Conservation (phyloP, 92 coral and sea anemone species). For the Heliopora coerulea region DNA sequence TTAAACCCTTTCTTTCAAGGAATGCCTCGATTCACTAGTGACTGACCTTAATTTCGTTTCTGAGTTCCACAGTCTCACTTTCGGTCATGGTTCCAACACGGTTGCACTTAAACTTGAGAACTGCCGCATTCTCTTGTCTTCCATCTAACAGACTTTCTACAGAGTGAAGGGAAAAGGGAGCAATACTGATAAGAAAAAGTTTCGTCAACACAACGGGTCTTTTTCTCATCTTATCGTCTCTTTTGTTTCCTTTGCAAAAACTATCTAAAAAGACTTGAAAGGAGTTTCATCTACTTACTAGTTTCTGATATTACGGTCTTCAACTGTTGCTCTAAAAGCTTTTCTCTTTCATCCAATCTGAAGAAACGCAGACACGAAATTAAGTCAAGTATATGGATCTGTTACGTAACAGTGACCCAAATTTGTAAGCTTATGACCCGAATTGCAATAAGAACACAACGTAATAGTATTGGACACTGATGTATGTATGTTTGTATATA, state of each 20-base stretch:
- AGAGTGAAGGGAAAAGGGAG: background rate
- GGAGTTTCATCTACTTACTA: conserved; percentile 1
- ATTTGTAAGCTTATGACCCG: too few relatives aligned
- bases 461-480: too few relatives aligned
- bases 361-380: conserved; percentile 9
- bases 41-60: conserved; percentile 87
- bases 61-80: conserved; percentile 62
- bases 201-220: too few relatives aligned
- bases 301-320: background rate
- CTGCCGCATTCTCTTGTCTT: conserved; percentile 90
- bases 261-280: too few relatives aligned
- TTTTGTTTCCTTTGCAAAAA: too few relatives aligned
- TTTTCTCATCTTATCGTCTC: too few relatives aligned
- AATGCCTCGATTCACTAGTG: background rate
- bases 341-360: conserved; percentile 68
- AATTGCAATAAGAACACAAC: too few relatives aligned
- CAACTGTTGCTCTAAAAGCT: conserved; percentile 13
- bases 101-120: conserved; percentile 75
- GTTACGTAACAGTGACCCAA: background rate
- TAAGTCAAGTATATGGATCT: background rate
- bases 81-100: conserved; percentile 86
- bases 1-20: background rate
- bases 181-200: too few relatives aligned
- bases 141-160: conserved; percentile 72
- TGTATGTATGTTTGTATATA: too few relatives aligned